A percentile compares a stretch with the other conserved stretches of the same genome.
phyloP scores from a whole-genome alignment of 92 coral and sea anemone genomes.

The Heliopora coerulea region DNA sequence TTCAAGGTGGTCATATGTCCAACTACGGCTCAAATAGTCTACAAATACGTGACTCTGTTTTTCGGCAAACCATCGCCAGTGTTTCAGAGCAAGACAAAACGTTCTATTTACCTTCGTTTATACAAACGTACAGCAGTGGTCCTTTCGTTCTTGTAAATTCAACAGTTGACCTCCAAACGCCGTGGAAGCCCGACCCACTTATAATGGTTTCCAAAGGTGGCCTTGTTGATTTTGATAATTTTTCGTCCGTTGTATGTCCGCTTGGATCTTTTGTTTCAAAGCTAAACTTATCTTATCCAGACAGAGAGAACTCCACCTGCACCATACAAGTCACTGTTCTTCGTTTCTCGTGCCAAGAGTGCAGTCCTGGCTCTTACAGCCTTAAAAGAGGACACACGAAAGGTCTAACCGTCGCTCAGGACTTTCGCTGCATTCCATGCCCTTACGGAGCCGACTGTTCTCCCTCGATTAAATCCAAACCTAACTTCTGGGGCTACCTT shows the following conservation, averaged over 20 bases:
- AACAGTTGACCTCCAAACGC: not conserved
- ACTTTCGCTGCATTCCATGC: slow-evolving; percentile 64
- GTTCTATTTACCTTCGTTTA: slow-evolving; percentile 11
- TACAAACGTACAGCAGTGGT: slow-evolving; percentile 35
- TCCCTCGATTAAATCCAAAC: slow-evolving; percentile 48
- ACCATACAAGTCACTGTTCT: slow-evolving; percentile 41
- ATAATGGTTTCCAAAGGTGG: slow-evolving; percentile 31
- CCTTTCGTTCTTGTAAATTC: slow-evolving; percentile 38
- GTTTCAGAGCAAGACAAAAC: not conserved
- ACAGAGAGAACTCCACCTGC: slow-evolving; percentile 14
- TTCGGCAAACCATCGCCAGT: slow-evolving; percentile 29
- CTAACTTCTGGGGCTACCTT: slow-evolving; percentile 74
- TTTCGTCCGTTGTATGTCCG: slow-evolving; percentile 44
- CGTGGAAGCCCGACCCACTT: not conserved
- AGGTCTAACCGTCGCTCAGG: slow-evolving; percentile 42
- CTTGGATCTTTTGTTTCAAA: slow-evolving; percentile 18
- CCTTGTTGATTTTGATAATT: slow-evolving; percentile 23
- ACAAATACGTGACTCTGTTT: slow-evolving; percentile 16
- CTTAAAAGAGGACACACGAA: slow-evolving; percentile 51
- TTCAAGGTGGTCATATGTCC: slow-evolving; percentile 10
- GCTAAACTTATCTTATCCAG: slow-evolving; percentile 13
- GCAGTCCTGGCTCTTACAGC: slow-evolving; percentile 55
- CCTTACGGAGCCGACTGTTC: slow-evolving; percentile 76
- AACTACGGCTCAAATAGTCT: slow-evolving; percentile 12
- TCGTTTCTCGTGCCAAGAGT: slow-evolving; percentile 45